Conservation (phyloP, 2,797 vertebrate genomes). For the Halcyon smyrnensis region DNA sequence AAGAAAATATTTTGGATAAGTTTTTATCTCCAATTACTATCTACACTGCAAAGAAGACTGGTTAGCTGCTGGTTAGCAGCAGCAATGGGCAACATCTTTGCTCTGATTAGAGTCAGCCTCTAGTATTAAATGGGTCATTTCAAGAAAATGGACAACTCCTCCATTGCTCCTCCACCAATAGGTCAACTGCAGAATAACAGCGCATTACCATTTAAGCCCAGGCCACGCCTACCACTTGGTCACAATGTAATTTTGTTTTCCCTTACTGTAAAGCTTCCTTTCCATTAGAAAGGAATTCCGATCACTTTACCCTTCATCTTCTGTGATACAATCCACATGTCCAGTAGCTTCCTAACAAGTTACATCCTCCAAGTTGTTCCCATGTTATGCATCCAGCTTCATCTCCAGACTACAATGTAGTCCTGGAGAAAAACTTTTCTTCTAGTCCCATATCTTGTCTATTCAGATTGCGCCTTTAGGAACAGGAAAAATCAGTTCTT, state of each 20-base stretch:
- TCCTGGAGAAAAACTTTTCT: not conserved
- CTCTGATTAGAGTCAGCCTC: not conserved
- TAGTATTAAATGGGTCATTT: not conserved
- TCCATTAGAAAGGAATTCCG: not conserved
- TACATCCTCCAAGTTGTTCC: not conserved
- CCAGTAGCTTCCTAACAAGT: not conserved
- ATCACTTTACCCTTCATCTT: not conserved
- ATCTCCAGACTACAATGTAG: not conserved
- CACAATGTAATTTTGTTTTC: not conserved
- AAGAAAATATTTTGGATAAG: not conserved
- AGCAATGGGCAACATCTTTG: not conserved
- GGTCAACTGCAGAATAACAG: not conserved
- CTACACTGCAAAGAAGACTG: not conserved
- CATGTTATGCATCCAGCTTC: not conserved
- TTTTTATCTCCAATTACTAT: not conserved
- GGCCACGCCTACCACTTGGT: not conserved
- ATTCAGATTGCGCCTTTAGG: not conserved
- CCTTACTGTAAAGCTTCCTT: not conserved
- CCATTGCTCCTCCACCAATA: not conserved
- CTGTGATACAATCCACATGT: not conserved
- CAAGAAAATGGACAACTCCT: not conserved
- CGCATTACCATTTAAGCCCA: not conserved
- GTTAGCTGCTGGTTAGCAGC: not conserved
- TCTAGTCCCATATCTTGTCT: not conserved
- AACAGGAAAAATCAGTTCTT: not conserved